Evolutionary conservation across 2,888 invertebrate genomes (phyloP).

Genomic region (Xanthia icteritia): DNA sequence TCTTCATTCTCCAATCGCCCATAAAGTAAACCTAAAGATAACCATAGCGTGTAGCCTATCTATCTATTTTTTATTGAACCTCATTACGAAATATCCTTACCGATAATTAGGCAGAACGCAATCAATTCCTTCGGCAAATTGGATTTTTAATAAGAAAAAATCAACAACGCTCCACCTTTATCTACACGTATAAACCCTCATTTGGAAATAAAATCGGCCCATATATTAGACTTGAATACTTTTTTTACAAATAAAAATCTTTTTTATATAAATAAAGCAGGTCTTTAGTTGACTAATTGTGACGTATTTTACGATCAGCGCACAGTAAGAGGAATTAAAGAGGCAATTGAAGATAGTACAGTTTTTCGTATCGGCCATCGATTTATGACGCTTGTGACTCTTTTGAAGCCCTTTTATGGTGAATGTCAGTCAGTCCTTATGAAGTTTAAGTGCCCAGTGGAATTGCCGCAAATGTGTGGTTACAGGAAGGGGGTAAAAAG

Average conservation of each 20-base stretch:
- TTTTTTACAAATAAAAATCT: constrained; percentile 73
- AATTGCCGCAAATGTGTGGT: constrained; percentile 73
- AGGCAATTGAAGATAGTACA: constrained; percentile 82
- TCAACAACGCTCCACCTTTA: constrained; percentile 69
- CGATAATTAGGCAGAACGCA: constrained; percentile 69
- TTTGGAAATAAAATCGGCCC: constrained; percentile 80
- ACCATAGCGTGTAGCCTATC: constrained; percentile 45
- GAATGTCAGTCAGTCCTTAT: constrained; percentile 72
- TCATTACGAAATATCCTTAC: constrained; percentile 64
- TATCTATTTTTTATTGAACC: constrained; percentile 56
- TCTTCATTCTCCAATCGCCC: constrained; percentile 22
- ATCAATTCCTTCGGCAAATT: constrained; percentile 70
- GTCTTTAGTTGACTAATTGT: constrained; percentile 87
- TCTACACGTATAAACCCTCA: constrained; percentile 75
- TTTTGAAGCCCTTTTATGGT: constrained; percentile 81
- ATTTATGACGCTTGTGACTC: constrained; percentile 83
- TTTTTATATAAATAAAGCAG: constrained; percentile 78
- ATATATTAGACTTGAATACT: constrained; percentile 72
- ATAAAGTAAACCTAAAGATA: constrained; percentile 41
- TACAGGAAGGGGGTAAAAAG: constrained; percentile 73
- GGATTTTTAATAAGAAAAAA: constrained; percentile 66
- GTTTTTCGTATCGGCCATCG: constrained; percentile 81
- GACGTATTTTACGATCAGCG: constrained; percentile 85
- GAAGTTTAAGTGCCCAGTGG: constrained; percentile 73
- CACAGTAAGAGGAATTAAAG: constrained; percentile 82